These are phyloP conservation scores for Andricus quercusramuli DNA, from an alignment of 2,888 invertebrate genomes.

Conservation along the genomic window DNA sequence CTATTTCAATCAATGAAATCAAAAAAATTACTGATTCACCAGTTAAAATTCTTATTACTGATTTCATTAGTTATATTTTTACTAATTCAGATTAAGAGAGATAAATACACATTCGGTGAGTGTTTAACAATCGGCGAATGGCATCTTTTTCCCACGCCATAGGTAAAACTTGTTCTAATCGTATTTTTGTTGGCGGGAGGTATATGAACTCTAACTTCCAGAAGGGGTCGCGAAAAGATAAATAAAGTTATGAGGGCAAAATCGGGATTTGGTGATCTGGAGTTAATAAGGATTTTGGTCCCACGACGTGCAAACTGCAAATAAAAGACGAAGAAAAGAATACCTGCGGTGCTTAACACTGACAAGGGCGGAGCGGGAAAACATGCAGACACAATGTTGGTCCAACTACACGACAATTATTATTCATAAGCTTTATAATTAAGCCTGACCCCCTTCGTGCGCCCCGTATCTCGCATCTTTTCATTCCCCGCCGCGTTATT, in stretches of 20 bases:
- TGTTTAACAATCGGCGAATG: neutral
- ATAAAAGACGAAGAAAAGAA: conserved; percentile 65
- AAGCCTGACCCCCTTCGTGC: conserved; percentile 65
- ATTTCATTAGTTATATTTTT: too few species aligned
- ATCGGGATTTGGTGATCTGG: conserved; percentile 36
- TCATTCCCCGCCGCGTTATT: conserved; percentile 54
- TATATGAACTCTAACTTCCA: conserved; percentile 46
- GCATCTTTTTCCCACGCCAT: neutral
- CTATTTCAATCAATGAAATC: too few species aligned
- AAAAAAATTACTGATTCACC: too few species aligned
- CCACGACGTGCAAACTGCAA: conserved; percentile 64
- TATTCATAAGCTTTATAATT: conserved; percentile 78
- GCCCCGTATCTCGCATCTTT: conserved; percentile 64
- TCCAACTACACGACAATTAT: conserved; percentile 79
- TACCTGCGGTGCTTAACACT: conserved; percentile 71
- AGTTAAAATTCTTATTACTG: too few species aligned
- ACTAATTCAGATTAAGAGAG: too few species aligned
- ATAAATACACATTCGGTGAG: too few species aligned
- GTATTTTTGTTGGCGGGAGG: neutral
- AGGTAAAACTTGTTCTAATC: neutral
- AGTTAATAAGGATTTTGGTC: conserved; percentile 63
- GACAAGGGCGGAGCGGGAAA: conserved; percentile 76
- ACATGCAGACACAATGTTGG: conserved; percentile 77
- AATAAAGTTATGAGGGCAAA: conserved; percentile 44
- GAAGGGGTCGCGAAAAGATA: conserved; percentile 51